phyloP scores from a whole-genome alignment of 2,113 vertebrate genomes.

The Mixornis gularis region DNA sequence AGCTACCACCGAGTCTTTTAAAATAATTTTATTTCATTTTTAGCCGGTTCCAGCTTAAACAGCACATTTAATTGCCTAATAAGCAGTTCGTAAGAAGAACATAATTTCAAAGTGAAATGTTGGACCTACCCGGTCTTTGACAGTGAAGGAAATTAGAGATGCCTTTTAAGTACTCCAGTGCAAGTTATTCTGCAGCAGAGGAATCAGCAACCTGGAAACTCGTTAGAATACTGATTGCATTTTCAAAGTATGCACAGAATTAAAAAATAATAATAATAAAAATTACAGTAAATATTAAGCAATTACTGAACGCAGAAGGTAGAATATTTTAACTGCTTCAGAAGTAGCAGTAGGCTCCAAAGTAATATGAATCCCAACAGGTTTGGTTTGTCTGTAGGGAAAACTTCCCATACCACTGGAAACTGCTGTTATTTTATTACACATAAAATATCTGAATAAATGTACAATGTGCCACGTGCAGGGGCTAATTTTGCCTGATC shows the following conservation, averaged over 20 bases:
- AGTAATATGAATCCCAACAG: neutral
- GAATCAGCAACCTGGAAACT: slow-evolving; percentile 23
- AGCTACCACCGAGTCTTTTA: slow-evolving; percentile 44
- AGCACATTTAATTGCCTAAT: slow-evolving; percentile 60
- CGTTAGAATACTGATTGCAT: neutral
- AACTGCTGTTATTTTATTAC: neutral
- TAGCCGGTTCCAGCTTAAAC: slow-evolving; percentile 43
- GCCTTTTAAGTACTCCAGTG: slow-evolving; percentile 38
- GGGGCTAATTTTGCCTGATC: neutral
- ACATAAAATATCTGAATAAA: neutral
- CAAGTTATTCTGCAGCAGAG: slow-evolving; percentile 2
- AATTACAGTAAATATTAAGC: neutral
- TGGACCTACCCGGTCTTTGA: slow-evolving; percentile 43
- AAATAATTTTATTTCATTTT: slow-evolving; percentile 56
- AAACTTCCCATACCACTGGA: neutral
- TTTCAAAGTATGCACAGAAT: neutral
- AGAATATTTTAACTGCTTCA: neutral
- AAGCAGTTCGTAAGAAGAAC: slow-evolving; percentile 59
- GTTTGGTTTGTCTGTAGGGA: neutral
- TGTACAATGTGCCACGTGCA: accelerated
- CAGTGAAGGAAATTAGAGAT: slow-evolving; percentile 43
- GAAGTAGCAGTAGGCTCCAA: neutral
- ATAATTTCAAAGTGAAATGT: slow-evolving; percentile 63
- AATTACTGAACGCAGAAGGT: neutral
- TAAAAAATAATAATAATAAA: neutral